Base-by-base conservation (phyloP, 2,888 invertebrate species). In the Archaeoteleia sp. region DNA sequence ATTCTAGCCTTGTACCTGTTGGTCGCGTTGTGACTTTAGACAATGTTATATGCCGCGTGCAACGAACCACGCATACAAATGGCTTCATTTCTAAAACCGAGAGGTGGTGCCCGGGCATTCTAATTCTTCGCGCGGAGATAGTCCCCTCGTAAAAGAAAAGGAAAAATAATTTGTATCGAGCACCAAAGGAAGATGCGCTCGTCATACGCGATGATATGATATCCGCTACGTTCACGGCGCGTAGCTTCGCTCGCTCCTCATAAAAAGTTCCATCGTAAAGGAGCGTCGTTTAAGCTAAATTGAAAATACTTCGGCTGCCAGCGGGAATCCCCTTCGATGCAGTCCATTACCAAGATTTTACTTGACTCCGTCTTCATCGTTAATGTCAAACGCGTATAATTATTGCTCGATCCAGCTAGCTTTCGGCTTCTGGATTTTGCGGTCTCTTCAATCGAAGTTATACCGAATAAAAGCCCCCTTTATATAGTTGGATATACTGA, bases 51-150 rank as follows among this genome's bases (percentile, higher is more conserved):
- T 35, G 39, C 37, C 40, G 37, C 54, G 39, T 35, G 43, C 45
- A 49, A 55, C 55, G 53, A 43, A 29, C 43, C 40, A 39, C 60
- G 79, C 81, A 80, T 80, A 79, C 77, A 77, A 81, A 81, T 81
- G 71, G 67, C 78, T 76, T 77, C 74, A 77, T 81, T 81, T 76
- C 42, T 23, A 13, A 14, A 39, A 27, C 40, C 9, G 12, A 12
- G n/a, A 5, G 30, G 9, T 29, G 7, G 42, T 34, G 29, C 17
- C 17, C 12, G 35, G 34, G 39, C 48, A 68, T 68, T 68, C 54
- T 68, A 58, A 68, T 68, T 57, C 62, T 12, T 25, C 32, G 17
- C 45, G 32, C 29, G 29, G 9, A 39, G 20, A 27, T 9, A 9
- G 12, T 43, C 45, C 54, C 42, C 37, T 54, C 30, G 54, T 40